phyloP scores from a whole-genome alignment of 2,113 vertebrate genomes.

The Podarcis raffonei region DNA sequence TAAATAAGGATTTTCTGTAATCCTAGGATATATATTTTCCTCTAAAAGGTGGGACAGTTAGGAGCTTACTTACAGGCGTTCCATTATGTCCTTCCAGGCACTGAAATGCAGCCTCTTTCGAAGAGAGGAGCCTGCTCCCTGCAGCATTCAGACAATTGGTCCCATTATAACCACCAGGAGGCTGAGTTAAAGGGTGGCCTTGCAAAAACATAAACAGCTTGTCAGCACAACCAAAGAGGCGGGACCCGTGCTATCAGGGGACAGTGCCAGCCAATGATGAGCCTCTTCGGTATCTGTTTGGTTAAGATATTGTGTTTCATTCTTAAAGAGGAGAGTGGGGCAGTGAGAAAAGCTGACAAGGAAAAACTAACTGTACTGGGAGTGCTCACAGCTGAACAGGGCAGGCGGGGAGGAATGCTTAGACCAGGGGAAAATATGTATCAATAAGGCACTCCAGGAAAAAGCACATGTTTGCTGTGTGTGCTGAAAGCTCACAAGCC shows the following conservation, averaged over 20 bases:
- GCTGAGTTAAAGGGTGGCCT: slow-evolving; percentile 74
- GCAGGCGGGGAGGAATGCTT: slow-evolving; percentile 4
- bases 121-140: slow-evolving; percentile 36
- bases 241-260: slow-evolving; percentile 61
- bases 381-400: not conserved
- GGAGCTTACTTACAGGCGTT: slow-evolving; percentile 69
- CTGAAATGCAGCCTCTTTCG: slow-evolving; percentile 36
- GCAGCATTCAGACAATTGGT: slow-evolving; percentile 63
- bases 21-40: not conserved
- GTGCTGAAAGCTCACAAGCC: not conserved
- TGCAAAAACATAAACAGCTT: slow-evolving; percentile 77
- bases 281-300: slow-evolving; percentile 59
- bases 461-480: not conserved
- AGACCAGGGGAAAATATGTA: not conserved
- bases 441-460: slow-evolving; percentile 11
- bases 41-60: not conserved
- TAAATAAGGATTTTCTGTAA: slow-evolving; percentile 38
- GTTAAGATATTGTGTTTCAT: slow-evolving; percentile 75
- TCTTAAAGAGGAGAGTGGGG: slow-evolving; percentile 46
- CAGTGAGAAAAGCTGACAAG: slow-evolving; percentile 40
- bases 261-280: slow-evolving; percentile 75
- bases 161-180: slow-evolving; percentile 65
- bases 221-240: slow-evolving; percentile 76
- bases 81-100: slow-evolving; percentile 59
- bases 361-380: slow-evolving; percentile 6